phyloP scores from a whole-genome alignment of 1,140 invertebrate species.

The Drosophila guanche region DNA sequence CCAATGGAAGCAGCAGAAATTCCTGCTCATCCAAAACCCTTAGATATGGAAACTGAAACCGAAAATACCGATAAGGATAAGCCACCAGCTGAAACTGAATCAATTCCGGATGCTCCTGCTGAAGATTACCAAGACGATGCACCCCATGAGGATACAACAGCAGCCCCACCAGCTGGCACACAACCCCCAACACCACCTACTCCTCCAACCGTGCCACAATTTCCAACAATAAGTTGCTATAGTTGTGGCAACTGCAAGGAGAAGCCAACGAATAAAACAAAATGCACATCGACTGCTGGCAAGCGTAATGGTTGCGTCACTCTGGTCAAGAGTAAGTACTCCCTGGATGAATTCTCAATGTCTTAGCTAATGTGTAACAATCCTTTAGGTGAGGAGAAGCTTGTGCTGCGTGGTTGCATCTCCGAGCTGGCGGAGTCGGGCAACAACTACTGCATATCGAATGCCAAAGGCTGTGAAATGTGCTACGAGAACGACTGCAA shows the following conservation, averaged over 20 bases:
- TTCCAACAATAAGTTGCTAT: background rate
- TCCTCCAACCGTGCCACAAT: background rate
- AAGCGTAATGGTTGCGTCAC: conserved; percentile 3
- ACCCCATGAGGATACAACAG: background rate
- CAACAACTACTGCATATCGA: conserved; percentile 34
- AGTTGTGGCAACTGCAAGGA: background rate
- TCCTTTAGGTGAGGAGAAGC: conserved; percentile 32
- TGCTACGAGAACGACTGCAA: conserved; percentile 57
- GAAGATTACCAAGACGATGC: conserved; percentile 11
- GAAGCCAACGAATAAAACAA: background rate
- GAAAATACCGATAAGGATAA: no score
- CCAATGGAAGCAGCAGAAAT: no score
- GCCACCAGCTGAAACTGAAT: background rate
- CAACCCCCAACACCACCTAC: background rate
- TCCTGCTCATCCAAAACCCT: no score
- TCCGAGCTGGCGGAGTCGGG: conserved; percentile 40
- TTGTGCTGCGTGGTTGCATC: conserved; percentile 62
- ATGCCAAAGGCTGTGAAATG: conserved; percentile 42
- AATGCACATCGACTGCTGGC: background rate
- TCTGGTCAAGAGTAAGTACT: conserved; percentile 3
- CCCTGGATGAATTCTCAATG: background rate
- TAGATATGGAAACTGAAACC: no score
- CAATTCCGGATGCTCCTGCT: no score
- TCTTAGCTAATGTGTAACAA: background rate
- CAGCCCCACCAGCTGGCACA: background rate